Evolutionary conservation across 2,113 vertebrate species (phyloP).

Genomic region (Vimba vimba): DNA sequence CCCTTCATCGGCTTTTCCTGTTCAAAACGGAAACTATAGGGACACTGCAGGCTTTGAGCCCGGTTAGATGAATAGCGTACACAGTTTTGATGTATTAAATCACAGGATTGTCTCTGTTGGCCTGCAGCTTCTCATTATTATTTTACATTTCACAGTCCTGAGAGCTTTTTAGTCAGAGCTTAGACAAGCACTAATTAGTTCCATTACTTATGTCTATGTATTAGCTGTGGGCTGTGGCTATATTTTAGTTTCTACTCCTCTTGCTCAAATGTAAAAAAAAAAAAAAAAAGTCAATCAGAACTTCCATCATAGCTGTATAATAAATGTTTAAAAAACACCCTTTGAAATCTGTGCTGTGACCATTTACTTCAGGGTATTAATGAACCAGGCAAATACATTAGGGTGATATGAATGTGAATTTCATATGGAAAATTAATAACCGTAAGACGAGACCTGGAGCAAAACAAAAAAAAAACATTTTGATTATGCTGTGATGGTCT

Average conservation of each 20-base stretch:
- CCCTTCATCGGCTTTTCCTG: neutral
- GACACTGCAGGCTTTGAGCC: neutral
- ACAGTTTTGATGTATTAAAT: neutral
- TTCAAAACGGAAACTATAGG: neutral
- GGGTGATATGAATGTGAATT: neutral
- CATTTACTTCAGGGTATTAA: neutral
- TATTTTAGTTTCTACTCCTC: neutral
- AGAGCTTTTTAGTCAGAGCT: neutral
- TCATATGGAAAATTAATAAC: neutral
- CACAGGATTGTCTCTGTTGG: neutral
- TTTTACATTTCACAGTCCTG: neutral
- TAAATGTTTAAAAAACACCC: neutral
- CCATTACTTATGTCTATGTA: neutral
- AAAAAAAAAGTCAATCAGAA: neutral
- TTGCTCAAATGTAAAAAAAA: neutral
- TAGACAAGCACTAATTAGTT: neutral
- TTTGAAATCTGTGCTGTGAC: neutral
- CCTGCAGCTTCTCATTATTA: slow-evolving; percentile 12
- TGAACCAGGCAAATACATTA: neutral
- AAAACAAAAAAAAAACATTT: neutral
- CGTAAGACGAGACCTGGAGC: neutral
- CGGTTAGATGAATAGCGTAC: neutral
- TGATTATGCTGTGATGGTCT: neutral
- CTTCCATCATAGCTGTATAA: neutral
- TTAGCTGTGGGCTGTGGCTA: neutral